These are phyloP conservation scores for Carpatolechia fugitivella DNA, from an alignment of 2,888 invertebrate species.

Conservation along the genomic window DNA sequence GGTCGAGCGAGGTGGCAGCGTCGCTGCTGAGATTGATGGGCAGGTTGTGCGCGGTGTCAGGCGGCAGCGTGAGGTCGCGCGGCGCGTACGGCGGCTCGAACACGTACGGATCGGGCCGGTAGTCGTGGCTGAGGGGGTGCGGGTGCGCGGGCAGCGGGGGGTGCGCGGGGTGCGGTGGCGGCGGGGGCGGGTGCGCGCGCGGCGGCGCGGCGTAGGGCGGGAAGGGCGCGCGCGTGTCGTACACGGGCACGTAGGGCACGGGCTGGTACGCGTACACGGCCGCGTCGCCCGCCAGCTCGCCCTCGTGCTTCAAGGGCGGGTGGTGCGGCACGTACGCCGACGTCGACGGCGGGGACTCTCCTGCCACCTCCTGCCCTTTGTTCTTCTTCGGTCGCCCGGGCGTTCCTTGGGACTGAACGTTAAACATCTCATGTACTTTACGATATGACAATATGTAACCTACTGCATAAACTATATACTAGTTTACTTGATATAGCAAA, in stretches of 20 bases:
- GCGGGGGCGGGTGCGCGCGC: constrained; percentile 30
- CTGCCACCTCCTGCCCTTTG: constrained; percentile 51
- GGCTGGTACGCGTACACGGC: constrained; percentile 39
- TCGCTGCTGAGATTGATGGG: constrained; percentile 75
- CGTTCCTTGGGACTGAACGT: constrained; percentile 54
- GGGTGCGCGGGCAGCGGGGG: constrained; percentile 42
- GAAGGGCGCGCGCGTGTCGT: constrained; percentile 41
- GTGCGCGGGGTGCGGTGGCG: constrained; percentile 12
- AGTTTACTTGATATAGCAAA: not conserved
- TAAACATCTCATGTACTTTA: too few relatives aligned
- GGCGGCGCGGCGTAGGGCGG: constrained; percentile 37
- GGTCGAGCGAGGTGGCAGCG: constrained; percentile 68
- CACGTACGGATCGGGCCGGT: constrained; percentile 58
- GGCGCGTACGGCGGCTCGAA: constrained; percentile 52
- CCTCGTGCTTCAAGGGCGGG: constrained; percentile 50
- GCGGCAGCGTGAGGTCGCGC: constrained; percentile 50
- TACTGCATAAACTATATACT: too few relatives aligned
- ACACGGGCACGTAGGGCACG: constrained; percentile 33
- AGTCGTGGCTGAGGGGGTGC: too few relatives aligned
- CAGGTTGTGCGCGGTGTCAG: constrained; percentile 58
- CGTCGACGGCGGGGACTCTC: constrained; percentile 62
- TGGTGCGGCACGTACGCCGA: constrained; percentile 52
- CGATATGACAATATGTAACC: too few relatives aligned
- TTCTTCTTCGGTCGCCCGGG: constrained; percentile 71
- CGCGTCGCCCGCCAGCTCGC: constrained; percentile 39